Conservation (phyloP, 1,140 invertebrate genomes). For the Pogonognathellus flavescens region DNA sequence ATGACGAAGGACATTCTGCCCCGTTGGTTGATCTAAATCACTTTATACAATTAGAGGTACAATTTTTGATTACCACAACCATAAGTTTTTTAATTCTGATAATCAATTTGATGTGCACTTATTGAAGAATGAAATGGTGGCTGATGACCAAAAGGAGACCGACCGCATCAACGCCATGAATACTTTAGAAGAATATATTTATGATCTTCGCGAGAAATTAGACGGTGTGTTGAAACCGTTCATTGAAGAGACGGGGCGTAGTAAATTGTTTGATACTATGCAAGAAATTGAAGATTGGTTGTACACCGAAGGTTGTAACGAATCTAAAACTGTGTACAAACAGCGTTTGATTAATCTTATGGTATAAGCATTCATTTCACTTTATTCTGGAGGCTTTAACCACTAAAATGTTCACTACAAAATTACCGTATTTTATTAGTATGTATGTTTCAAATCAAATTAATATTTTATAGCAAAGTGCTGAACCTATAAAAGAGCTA, state of each 20-base stretch:
- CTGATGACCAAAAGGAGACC: conserved; percentile 90
- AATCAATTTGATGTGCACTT: too few relatives aligned
- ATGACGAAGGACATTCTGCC: background rate
- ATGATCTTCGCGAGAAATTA: conserved; percentile 91
- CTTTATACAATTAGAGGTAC: too few relatives aligned
- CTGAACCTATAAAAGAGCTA: conserved; percentile 87
- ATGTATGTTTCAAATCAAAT: conserved; percentile 39
- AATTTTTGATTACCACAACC: too few relatives aligned
- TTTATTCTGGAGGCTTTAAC: background rate
- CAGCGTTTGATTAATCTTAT: conserved; percentile 78
- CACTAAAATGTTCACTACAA: too few relatives aligned
- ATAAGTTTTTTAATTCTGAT: too few relatives aligned
- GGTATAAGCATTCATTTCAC: conserved; percentile 70
- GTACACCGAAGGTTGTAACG: conserved; percentile 94
- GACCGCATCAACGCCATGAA: conserved; percentile 95
- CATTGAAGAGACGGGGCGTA: conserved; percentile 80
- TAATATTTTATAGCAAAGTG: conserved; percentile 75
- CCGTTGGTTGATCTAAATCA: too few relatives aligned
- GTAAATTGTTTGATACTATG: conserved; percentile 78
- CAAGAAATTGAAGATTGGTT: conserved; percentile 95
- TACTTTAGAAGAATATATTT: conserved; percentile 97
- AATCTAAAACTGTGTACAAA: conserved; percentile 85
- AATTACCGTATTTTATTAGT: too few relatives aligned
- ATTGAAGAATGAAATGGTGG: conserved; percentile 75
- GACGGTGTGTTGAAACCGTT: conserved; percentile 84